Evolutionary conservation across 37 sponge, comb jelly and placozoan genomes (phyloP).

Genomic region (Theonella swinhoei): DNA sequence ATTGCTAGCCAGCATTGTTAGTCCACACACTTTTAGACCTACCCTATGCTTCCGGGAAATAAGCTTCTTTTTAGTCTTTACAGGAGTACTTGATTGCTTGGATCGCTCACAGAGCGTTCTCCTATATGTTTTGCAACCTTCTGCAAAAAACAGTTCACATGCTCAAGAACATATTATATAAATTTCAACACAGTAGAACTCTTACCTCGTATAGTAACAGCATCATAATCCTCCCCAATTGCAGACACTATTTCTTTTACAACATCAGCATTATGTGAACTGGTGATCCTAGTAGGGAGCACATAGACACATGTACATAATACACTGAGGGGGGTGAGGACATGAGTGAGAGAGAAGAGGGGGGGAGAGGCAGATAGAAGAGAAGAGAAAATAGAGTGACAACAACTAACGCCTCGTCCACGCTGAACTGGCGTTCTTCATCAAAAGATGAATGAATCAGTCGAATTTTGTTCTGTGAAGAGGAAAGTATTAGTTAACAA

Average conservation of each 20-base stretch:
- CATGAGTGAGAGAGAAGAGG: too few relatives aligned
- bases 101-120: not conserved
- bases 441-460: not conserved
- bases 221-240: not conserved
- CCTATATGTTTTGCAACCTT: not conserved
- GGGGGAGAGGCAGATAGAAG: too few relatives aligned
- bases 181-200: not conserved
- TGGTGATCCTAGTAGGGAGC: not conserved
- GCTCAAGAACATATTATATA: not conserved
- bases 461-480: not conserved
- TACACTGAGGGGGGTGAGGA: too few relatives aligned
- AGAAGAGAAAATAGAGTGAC: too few relatives aligned
- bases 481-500: not conserved
- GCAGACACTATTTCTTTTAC: not conserved
- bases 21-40: not conserved
- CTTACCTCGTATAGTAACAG: not conserved
- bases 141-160: not conserved
- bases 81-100: constrained; percentile 30
- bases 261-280: not conserved
- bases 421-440: not conserved
- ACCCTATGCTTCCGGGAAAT: not conserved
- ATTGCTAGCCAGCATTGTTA: not conserved
- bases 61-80: constrained; percentile 25
- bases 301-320: not conserved
- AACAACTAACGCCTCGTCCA: not conserved